Evolutionary conservation across 2,797 vertebrate species (phyloP).

Genomic region (Melanotaenia trifasciata): DNA sequence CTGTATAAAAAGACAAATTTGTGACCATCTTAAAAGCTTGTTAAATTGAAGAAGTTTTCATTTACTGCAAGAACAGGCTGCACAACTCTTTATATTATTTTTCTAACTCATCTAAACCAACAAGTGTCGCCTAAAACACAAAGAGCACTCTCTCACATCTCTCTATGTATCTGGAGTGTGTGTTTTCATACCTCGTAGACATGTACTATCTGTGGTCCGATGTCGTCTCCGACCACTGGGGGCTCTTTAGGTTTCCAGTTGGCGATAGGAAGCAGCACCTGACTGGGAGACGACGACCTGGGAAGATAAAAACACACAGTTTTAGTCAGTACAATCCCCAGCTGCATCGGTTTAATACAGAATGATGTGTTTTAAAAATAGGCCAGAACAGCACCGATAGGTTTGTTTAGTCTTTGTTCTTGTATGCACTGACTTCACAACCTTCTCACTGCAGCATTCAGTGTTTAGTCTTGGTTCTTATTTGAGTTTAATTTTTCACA

Average conservation of each 20-base stretch:
- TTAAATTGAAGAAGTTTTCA: too few relatives aligned
- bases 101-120: too few relatives aligned
- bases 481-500: too few relatives aligned
- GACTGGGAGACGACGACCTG: slow-evolving; percentile 91
- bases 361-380: not conserved
- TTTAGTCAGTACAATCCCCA: not conserved
- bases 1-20: too few relatives aligned
- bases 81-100: too few relatives aligned
- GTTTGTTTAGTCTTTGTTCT: not conserved
- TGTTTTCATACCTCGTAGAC: slow-evolving; percentile 89
- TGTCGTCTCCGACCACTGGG: slow-evolving; percentile 88
- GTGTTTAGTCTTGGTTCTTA: too few relatives aligned
- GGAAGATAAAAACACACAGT: not conserved
- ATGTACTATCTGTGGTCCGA: slow-evolving; percentile 92
- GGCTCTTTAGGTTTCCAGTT: slow-evolving; percentile 90
- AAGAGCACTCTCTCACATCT: too few relatives aligned
- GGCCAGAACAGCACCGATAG: not conserved
- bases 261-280: slow-evolving; percentile 93
- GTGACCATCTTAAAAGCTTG: too few relatives aligned
- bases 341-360: not conserved
- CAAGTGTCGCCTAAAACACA: too few relatives aligned
- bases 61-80: too few relatives aligned
- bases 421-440: not conserved
- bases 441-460: too few relatives aligned
- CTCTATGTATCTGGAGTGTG: too few relatives aligned